A percentile compares a stretch with the other conserved stretches of the same genome.
Evolutionary conservation across 2,888 invertebrate species (phyloP).

Genomic region (Erpobdella octoculata): DNA sequence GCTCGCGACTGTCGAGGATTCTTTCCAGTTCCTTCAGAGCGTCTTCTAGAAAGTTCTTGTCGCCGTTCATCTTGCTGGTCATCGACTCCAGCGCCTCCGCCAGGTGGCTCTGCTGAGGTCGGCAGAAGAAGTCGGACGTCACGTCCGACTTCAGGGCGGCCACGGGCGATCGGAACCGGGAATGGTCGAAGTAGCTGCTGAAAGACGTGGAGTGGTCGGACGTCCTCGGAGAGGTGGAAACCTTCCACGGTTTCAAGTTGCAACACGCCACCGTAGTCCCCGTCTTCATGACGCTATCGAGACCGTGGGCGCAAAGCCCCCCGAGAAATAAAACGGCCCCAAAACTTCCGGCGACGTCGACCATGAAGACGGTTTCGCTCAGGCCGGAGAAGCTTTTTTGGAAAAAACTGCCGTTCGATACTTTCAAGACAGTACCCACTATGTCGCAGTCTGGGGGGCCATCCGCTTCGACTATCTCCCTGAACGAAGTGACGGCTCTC

Average conservation of each 20-base stretch:
- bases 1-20: background rate
- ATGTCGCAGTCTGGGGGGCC: constrained; percentile 2
- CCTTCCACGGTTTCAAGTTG: constrained; percentile 3
- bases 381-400: background rate
- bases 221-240: background rate
- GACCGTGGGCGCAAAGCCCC: constrained; percentile 12
- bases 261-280: background rate
- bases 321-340: constrained; percentile 9
- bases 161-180: background rate
- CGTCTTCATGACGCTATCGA: background rate
- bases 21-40: background rate
- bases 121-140: background rate
- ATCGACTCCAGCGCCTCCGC: background rate
- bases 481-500: background rate
- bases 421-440: constrained; percentile 7
- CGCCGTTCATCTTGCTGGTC: background rate
- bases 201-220: background rate
- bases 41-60: background rate
- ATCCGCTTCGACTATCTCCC: background rate
- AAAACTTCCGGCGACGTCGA: constrained; percentile 3
- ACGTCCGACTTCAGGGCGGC: background rate
- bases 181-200: background rate
- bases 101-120: background rate
- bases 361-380: constrained; percentile 1
- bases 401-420: background rate